phyloP scores from a whole-genome alignment of 2,113 vertebrate genomes.

The Odocoileus hemionus region DNA sequence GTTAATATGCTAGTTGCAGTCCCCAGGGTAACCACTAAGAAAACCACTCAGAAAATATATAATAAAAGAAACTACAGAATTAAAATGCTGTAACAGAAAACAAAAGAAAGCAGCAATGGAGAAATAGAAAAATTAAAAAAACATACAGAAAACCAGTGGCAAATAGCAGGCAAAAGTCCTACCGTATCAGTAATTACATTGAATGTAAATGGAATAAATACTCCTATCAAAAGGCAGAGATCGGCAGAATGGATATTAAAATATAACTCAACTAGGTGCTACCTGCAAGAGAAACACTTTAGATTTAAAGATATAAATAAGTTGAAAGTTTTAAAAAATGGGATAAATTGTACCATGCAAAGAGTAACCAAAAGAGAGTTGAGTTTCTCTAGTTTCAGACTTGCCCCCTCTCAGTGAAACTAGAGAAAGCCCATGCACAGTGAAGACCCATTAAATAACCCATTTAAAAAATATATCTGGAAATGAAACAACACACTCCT shows the following conservation, averaged over 20 bases:
- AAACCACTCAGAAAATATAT: neutral
- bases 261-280: neutral
- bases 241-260: neutral
- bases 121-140: neutral
- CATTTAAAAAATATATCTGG: neutral
- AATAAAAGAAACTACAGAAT: neutral
- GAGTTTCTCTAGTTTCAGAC: neutral
- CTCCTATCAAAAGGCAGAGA: neutral
- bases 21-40: neutral
- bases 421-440: neutral
- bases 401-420: neutral
- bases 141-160: neutral
- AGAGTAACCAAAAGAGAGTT: neutral
- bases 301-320: neutral
- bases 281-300: neutral
- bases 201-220: neutral
- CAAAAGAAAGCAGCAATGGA: neutral
- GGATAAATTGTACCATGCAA: neutral
- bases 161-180: neutral
- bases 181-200: neutral
- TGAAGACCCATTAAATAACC: neutral
- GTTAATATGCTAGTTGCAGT: neutral
- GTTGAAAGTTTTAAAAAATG: neutral
- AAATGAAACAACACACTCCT: neutral
- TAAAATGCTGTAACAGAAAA: neutral